Evolutionary conservation across 2,113 vertebrate species (phyloP).

Genomic region (Xyliphius kryptos): DNA sequence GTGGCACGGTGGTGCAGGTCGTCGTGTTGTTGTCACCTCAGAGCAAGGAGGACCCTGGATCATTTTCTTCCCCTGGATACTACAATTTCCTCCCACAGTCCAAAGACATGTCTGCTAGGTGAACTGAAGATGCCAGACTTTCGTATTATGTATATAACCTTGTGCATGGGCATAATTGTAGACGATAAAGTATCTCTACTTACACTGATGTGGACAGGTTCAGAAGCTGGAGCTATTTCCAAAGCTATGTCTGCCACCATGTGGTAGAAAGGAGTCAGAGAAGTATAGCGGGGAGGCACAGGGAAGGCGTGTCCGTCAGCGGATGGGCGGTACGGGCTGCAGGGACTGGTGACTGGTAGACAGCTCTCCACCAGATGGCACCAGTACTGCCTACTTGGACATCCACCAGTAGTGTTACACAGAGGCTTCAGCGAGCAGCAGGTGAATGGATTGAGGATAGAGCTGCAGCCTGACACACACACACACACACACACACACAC

Average conservation of each 20-base stretch:
- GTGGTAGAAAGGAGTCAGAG: conserved; percentile 60
- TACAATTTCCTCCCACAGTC: too few relatives aligned
- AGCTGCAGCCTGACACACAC: conserved; percentile 63
- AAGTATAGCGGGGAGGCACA: conserved; percentile 57
- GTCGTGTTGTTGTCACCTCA: too few relatives aligned
- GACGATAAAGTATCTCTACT: too few relatives aligned
- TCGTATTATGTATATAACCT: too few relatives aligned
- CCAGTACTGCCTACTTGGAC: conserved; percentile 63
- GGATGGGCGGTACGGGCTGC: conserved; percentile 57
- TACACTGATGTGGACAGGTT: conserved; percentile 54
- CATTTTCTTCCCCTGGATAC: too few relatives aligned
- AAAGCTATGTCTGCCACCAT: conserved; percentile 62
- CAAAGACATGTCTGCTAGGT: too few relatives aligned
- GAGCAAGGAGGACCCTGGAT: too few relatives aligned
- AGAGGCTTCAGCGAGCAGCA: conserved; percentile 59
- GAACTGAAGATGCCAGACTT: too few relatives aligned
- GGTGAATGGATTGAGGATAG: conserved; percentile 64
- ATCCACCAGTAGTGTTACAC: conserved; percentile 70
- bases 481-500: too few relatives aligned
- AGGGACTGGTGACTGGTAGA: conserved; percentile 55
- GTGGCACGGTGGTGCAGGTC: too few relatives aligned
- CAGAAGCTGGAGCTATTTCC: conserved; percentile 44
- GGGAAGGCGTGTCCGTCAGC: conserved; percentile 32
- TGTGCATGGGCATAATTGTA: too few relatives aligned
- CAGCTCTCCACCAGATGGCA: conserved; percentile 67